A percentile compares a stretch with the other conserved stretches of the same genome.
phyloP scores from a whole-genome alignment of 2,888 invertebrate species.

The Cistogaster globosa region DNA sequence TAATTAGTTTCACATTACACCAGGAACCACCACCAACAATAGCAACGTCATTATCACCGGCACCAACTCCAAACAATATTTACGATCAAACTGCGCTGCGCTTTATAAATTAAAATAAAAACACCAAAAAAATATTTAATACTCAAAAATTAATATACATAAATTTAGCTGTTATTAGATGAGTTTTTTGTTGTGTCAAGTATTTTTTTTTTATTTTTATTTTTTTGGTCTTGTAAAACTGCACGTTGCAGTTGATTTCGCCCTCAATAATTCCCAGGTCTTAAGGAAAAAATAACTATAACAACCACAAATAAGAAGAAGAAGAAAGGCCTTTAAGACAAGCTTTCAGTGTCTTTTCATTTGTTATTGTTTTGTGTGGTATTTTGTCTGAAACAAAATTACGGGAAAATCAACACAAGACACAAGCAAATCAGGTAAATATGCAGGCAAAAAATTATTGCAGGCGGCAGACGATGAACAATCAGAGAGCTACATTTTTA shows the following conservation, averaged over 20 bases:
- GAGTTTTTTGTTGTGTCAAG: not conserved
- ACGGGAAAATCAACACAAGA: constrained; percentile 41
- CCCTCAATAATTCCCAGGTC: constrained; percentile 71
- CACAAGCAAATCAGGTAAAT: constrained; percentile 48
- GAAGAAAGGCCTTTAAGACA: constrained; percentile 41
- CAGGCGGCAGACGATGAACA: not conserved
- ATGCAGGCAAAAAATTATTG: constrained; percentile 3
- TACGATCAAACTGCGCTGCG: constrained; percentile 17
- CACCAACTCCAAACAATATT: constrained; percentile 19
- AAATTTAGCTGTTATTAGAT: constrained; percentile 62
- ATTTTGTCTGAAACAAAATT: constrained; percentile 48
- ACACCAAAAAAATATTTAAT: constrained; percentile 56
- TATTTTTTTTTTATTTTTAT: too few species aligned
- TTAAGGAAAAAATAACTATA: constrained; percentile 12
- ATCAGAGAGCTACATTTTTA: constrained; percentile 16
- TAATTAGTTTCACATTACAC: constrained; percentile 72
- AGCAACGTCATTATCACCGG: constrained; percentile 26
- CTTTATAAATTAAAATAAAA: constrained; percentile 39
- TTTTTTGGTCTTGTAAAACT: constrained; percentile 50
- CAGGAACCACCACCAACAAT: constrained; percentile 51
- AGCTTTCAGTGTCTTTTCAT: constrained; percentile 62
- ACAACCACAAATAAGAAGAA: constrained; percentile 12
- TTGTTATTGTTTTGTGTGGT: constrained; percentile 68
- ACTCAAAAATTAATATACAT: constrained; percentile 70
- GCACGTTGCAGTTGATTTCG: constrained; percentile 56